phyloP scores from a whole-genome alignment of 1,140 invertebrate genomes.

The Eriosoma lanigerum region DNA sequence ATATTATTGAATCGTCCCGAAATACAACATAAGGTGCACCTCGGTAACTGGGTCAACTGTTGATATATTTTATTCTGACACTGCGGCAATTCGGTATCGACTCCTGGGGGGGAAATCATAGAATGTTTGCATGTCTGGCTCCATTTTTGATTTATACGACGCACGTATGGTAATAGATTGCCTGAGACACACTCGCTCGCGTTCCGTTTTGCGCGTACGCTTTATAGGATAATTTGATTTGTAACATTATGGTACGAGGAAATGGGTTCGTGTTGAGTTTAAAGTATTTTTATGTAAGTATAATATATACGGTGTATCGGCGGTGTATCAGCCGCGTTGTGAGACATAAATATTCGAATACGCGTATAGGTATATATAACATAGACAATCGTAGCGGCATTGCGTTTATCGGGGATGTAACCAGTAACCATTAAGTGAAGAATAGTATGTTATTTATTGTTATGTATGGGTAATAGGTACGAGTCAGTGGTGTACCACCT shows the following conservation, averaged over 20 bases:
- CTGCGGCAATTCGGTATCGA: background rate
- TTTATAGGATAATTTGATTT: conserved; percentile 48
- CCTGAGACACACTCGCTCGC: conserved; percentile 41
- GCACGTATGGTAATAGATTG: conserved; percentile 47
- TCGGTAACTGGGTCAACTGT: conserved; percentile 34
- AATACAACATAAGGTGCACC: background rate
- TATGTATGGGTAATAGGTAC: too few species aligned
- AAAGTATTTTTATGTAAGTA: background rate
- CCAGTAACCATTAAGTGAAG: too few species aligned
- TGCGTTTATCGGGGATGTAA: conserved; percentile 27
- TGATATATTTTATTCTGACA: conserved; percentile 23
- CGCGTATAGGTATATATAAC: too few species aligned
- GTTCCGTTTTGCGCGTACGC: background rate
- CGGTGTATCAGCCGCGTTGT: too few species aligned
- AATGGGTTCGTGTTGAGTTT: conserved; percentile 43
- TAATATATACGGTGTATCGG: too few species aligned
- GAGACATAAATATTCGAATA: too few species aligned
- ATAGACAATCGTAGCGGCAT: conserved; percentile 18
- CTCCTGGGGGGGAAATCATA: background rate
- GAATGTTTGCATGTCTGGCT: conserved; percentile 35
- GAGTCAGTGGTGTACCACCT: too few species aligned
- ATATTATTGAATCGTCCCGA: background rate
- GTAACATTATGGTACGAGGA: background rate
- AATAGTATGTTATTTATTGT: too few species aligned
- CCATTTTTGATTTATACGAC: conserved; percentile 37